Percentiles rank a stretch among this genome's conserved stretches.
phyloP scores from a whole-genome alignment of 92 coral and sea anemone species.

The Umimayanthus kanabou region DNA sequence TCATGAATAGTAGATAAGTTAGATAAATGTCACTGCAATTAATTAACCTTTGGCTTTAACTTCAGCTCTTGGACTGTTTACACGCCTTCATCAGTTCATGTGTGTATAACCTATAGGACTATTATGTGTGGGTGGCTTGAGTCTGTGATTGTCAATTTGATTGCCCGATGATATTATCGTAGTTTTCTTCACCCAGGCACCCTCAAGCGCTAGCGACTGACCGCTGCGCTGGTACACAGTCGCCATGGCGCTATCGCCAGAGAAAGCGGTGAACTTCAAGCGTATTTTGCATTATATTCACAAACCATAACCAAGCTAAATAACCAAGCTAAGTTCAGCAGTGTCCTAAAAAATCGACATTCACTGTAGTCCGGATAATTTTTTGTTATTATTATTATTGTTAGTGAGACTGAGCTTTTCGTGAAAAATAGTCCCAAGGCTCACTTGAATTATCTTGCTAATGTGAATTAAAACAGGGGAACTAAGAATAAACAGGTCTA shows the following conservation, averaged over 20 bases:
- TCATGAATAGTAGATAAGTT: too few relatives aligned
- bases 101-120: too few relatives aligned
- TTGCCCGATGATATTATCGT: background rate
- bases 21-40: too few relatives aligned
- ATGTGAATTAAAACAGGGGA: background rate
- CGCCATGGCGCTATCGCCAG: background rate
- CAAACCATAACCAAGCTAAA: background rate
- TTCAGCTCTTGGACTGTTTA: too few relatives aligned
- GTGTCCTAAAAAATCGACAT: background rate
- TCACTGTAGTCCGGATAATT: too few relatives aligned
- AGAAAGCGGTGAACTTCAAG: background rate
- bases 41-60: too few relatives aligned
- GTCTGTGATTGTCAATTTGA: background rate
- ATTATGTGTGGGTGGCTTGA: too few relatives aligned
- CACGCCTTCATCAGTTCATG: too few relatives aligned
- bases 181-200: too few relatives aligned
- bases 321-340: background rate
- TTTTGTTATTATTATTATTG: too few relatives aligned
- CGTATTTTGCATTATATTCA: background rate
- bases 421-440: background rate
- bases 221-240: background rate
- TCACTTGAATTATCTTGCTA: background rate
- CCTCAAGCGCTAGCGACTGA: too few relatives aligned
- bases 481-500: background rate
- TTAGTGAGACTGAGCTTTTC: background rate